Conservation (phyloP, 2,113 vertebrate species). For the Clupea harengus region DNA sequence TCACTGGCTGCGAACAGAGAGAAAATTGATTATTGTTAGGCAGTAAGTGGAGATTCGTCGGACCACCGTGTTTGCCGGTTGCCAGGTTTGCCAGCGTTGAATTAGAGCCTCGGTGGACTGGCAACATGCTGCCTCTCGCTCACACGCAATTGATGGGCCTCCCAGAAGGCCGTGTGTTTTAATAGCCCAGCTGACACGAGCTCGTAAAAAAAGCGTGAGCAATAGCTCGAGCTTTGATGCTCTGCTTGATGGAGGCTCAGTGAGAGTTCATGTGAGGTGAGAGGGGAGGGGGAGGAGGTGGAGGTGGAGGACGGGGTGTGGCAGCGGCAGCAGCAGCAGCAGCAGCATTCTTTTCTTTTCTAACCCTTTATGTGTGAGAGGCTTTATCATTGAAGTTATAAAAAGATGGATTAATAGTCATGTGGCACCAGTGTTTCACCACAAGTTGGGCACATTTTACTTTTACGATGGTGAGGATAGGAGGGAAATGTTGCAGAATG, state of each 20-base stretch:
- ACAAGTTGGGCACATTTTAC: neutral
- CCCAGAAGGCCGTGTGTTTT: slow-evolving; percentile 36
- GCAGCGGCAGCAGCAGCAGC: neutral
- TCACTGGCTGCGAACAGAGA: neutral
- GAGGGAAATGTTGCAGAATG: neutral
- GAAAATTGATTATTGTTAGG: neutral
- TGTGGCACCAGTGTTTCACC: neutral
- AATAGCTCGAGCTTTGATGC: slow-evolving; percentile 18
- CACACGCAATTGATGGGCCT: slow-evolving; percentile 49
- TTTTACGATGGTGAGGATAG: neutral
- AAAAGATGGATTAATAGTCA: slow-evolving; percentile 4
- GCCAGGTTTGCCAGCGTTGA: neutral
- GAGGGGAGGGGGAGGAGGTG: neutral
- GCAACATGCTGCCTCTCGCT: slow-evolving; percentile 2
- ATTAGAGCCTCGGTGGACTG: neutral
- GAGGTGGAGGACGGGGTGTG: neutral
- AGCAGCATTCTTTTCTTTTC: neutral
- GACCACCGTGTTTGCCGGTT: neutral
- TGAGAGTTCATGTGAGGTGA: slow-evolving; percentile 2
- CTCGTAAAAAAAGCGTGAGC: slow-evolving; percentile 25
- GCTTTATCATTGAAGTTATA: neutral
- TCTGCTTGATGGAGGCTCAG: slow-evolving; percentile 23
- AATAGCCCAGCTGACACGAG: slow-evolving; percentile 24
- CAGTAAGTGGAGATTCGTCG: neutral
- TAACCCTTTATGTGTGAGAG: neutral